phyloP scores from a whole-genome alignment of 2,113 vertebrate species.

The Perca schrenkii region DNA sequence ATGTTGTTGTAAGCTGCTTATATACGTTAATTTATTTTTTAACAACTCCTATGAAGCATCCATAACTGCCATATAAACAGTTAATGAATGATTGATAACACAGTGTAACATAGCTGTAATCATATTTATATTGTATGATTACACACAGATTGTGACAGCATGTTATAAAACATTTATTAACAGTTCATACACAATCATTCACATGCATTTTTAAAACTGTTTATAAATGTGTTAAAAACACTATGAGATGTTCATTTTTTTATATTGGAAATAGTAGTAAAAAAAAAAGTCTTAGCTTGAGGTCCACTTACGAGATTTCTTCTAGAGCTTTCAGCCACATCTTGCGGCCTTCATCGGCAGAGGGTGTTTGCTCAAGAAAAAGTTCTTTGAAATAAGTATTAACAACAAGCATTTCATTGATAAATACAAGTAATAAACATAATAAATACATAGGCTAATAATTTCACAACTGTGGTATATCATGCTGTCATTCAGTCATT shows the following conservation, averaged over 20 bases:
- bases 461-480: neutral
- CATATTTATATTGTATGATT: neutral
- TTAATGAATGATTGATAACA: neutral
- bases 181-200: neutral
- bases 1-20: neutral
- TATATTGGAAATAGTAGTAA: neutral
- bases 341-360: neutral
- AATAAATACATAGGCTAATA: neutral
- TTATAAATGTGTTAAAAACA: neutral
- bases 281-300: neutral
- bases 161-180: neutral
- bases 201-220: neutral
- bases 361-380: neutral
- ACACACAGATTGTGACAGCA: neutral
- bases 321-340: neutral
- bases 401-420: neutral
- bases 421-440: neutral
- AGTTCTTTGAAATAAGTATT: neutral
- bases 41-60: neutral
- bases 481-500: neutral
- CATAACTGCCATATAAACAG: neutral
- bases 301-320: neutral
- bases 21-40: neutral
- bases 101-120: neutral
- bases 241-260: neutral